phyloP scores from a whole-genome alignment of 2,797 vertebrate species.

The Malurus leucopterus region DNA sequence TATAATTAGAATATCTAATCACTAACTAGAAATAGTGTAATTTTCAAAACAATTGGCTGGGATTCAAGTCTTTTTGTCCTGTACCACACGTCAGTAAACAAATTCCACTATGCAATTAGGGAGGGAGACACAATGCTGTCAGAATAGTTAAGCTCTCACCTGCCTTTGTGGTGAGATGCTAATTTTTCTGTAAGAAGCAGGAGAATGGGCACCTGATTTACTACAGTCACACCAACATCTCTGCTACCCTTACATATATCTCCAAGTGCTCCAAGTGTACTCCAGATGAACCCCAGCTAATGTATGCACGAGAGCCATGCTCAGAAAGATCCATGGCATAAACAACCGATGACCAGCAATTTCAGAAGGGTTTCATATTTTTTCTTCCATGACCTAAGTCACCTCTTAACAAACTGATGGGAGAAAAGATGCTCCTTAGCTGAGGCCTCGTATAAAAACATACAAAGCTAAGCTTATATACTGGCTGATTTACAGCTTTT shows the following conservation, averaged over 20 bases:
- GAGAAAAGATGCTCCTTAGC: neutral
- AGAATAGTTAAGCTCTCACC: neutral
- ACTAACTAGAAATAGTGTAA: neutral
- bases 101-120: neutral
- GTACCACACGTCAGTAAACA: neutral
- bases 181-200: neutral
- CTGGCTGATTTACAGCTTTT: neutral
- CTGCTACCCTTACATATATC: neutral
- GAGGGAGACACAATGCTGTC: neutral
- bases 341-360: neutral
- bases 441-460: neutral
- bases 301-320: accelerated
- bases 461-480: neutral
- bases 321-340: neutral
- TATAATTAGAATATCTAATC: neutral
- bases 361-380: neutral
- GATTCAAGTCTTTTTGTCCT: neutral
- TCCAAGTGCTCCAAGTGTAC: neutral
- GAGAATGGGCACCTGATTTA: neutral
- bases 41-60: neutral
- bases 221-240: neutral
- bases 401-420: neutral
- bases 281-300: neutral
- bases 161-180: neutral
- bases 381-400: neutral